Evolutionary conservation across 2,797 vertebrate genomes (phyloP).

Genomic region (Myiotriccus ornatus): DNA sequence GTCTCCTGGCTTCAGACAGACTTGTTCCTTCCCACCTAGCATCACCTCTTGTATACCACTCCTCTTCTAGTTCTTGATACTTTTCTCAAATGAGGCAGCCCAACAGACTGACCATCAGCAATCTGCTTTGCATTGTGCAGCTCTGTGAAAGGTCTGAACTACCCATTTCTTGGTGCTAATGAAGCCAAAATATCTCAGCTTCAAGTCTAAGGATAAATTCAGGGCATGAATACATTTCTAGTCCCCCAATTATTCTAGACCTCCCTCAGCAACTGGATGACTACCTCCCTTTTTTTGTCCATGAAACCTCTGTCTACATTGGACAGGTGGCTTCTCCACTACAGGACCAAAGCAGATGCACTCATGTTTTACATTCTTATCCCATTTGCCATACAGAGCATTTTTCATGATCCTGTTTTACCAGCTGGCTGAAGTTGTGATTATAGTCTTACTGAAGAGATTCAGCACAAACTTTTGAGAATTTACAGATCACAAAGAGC

Average conservation of each 20-base stretch:
- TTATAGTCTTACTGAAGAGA: neutral
- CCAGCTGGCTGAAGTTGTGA: neutral
- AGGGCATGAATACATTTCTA: neutral
- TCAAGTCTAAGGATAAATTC: neutral
- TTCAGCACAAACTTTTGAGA: neutral
- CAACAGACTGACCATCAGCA: neutral
- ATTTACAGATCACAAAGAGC: neutral
- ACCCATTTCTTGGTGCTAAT: neutral
- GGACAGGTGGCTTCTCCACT: neutral
- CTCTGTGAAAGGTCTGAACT: neutral
- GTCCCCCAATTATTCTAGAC: neutral
- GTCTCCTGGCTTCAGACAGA: neutral
- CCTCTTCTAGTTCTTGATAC: neutral
- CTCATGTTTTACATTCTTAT: neutral
- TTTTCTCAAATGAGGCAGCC: neutral
- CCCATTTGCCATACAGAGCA: neutral
- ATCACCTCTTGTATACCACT: neutral
- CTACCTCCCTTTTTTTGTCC: neutral
- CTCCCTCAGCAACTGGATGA: neutral
- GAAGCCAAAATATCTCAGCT: neutral
- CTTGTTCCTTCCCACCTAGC: neutral
- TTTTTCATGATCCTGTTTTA: neutral
- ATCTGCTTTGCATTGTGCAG: neutral
- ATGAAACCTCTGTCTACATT: neutral
- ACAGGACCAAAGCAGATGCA: slow-evolving; percentile 21